Conservation (phyloP, 2,113 vertebrate genomes). For the Lagopus muta region DNA sequence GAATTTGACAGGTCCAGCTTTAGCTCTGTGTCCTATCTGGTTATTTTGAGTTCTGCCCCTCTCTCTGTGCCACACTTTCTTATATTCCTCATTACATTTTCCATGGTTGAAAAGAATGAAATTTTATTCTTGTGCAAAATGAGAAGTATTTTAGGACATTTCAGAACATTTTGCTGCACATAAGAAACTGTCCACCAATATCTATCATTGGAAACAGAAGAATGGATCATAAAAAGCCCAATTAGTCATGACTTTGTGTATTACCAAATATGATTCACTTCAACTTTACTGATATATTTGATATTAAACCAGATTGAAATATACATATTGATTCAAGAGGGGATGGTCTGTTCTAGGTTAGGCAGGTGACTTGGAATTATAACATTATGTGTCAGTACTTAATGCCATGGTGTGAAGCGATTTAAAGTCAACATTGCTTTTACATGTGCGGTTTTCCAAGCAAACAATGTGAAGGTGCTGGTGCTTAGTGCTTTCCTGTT, state of each 20-base stretch:
- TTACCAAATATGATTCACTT: not conserved
- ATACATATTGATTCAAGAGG: not conserved
- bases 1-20: not conserved
- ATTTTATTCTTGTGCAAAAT: not conserved
- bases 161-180: not conserved
- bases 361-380: not conserved
- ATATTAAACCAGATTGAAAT: not conserved
- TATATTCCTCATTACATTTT: not conserved
- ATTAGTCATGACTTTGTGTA: not conserved
- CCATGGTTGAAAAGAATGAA: not conserved
- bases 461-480: not conserved
- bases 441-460: not conserved
- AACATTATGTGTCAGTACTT: not conserved
- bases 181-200: not conserved
- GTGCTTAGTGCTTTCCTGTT: not conserved
- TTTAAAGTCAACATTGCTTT: not conserved
- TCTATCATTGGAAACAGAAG: not conserved
- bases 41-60: not conserved
- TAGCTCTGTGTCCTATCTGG: not conserved
- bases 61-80: not conserved
- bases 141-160: not conserved
- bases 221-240: not conserved
- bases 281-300: not conserved
- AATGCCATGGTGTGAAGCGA: not conserved
- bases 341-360: not conserved